phyloP scores from a whole-genome alignment of 1,140 invertebrate genomes.

The Maconellicoccus hirsutus region DNA sequence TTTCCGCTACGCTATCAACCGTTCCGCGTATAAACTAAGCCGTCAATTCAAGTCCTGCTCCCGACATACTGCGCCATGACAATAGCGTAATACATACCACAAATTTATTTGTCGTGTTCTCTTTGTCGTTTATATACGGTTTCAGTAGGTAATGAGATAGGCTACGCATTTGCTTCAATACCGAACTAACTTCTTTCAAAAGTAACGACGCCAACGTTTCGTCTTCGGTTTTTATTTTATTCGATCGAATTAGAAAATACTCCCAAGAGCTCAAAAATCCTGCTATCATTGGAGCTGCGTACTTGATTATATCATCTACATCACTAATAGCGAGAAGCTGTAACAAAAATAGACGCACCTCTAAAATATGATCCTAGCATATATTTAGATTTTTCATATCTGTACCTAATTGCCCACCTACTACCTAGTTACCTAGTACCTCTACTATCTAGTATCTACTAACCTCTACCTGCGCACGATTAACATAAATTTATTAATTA shows the following conservation, averaged over 20 bases:
- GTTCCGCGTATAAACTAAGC: background rate
- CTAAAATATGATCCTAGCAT: background rate
- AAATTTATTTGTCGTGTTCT: background rate
- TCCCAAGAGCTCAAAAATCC: conserved; percentile 26
- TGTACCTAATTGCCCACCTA: too few species aligned
- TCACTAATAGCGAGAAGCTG: conserved; percentile 24
- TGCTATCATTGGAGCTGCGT: conserved; percentile 25
- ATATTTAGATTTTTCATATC: too few species aligned
- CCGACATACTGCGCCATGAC: background rate
- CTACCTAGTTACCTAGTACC: background rate
- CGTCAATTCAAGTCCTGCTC: background rate
- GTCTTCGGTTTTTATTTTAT: conserved; percentile 18
- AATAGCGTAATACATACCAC: background rate
- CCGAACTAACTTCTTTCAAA: background rate
- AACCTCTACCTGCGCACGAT: too few species aligned
- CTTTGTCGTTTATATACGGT: background rate
- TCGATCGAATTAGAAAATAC: conserved; percentile 24
- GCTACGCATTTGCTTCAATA: conserved; percentile 8
- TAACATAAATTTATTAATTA: too few species aligned
- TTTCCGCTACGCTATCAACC: background rate
- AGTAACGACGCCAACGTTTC: background rate
- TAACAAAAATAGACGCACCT: conserved; percentile 1
- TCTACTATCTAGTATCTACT: background rate
- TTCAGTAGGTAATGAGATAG: background rate
- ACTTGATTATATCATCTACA: conserved; percentile 21